Percentiles rank a stretch among this genome's conserved stretches.
Conservation (phyloP, 2,113 vertebrate genomes). For the Erpornis zantholeuca region DNA sequence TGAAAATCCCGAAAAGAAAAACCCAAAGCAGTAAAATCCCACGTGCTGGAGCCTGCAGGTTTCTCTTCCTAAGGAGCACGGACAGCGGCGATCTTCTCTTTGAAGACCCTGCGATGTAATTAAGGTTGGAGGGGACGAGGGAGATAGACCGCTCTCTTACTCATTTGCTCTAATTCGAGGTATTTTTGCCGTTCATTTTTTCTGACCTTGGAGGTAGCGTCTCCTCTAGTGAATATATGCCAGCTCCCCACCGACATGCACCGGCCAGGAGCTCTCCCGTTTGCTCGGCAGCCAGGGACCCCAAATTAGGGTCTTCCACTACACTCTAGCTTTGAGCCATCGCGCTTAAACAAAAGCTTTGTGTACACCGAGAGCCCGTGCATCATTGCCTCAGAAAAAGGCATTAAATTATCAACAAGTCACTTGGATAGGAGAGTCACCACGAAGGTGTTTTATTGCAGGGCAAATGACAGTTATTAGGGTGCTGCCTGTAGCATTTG, state of each 20-base stretch:
- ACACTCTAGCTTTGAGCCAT: neutral
- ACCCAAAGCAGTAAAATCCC: neutral
- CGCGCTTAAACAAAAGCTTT: neutral
- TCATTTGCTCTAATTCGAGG: neutral
- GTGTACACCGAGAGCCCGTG: neutral
- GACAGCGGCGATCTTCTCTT: neutral
- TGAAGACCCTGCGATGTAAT: neutral
- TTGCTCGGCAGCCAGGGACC: neutral
- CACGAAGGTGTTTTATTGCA: neutral
- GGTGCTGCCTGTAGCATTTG: neutral
- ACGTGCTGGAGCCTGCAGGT: neutral
- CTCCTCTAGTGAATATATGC: neutral
- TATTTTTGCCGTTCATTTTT: neutral
- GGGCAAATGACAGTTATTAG: neutral
- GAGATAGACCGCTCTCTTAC: neutral
- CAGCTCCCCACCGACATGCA: neutral
- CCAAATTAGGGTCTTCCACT: neutral
- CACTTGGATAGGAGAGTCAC: neutral
- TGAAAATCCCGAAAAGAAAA: neutral
- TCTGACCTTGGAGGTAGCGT: neutral
- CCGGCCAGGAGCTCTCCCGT: neutral
- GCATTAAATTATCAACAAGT: neutral
- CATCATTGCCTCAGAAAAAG: neutral
- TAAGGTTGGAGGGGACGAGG: neutral
- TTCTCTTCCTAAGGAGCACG: neutral